These are phyloP conservation scores for Theretra japonica DNA, from an alignment of 2,888 invertebrate species.

Conservation along the genomic window DNA sequence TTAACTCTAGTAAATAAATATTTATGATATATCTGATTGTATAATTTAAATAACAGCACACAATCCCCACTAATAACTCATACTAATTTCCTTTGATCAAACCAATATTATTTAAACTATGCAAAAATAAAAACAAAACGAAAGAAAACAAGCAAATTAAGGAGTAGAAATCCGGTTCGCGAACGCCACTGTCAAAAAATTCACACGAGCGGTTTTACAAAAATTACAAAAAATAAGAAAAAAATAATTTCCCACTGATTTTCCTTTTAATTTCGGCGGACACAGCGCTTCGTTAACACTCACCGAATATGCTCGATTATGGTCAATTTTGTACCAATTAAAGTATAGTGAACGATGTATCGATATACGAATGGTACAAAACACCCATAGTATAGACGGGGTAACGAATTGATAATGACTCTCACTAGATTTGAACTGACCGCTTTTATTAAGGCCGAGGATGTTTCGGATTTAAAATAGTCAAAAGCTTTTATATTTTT, in stretches of 20 bases:
- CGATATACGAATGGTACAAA: constrained; percentile 50
- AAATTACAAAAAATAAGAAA: neutral
- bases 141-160: constrained; percentile 4
- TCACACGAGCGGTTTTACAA: neutral
- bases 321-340: constrained; percentile 75
- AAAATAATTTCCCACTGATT: constrained; percentile 31
- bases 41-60: neutral
- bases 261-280: constrained; percentile 31
- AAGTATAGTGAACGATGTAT: constrained; percentile 62
- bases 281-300: constrained; percentile 50
- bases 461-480: neutral
- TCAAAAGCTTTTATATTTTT: neutral
- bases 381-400: constrained; percentile 49
- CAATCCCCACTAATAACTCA: neutral
- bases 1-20: too few species aligned
- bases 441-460: constrained; percentile 61
- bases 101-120: neutral
- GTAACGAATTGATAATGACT: constrained; percentile 77
- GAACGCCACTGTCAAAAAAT: constrained; percentile 14
- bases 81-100: constrained; percentile 1
- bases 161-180: neutral
- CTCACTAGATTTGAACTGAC: constrained; percentile 62
- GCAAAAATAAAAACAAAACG: neutral
- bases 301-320: constrained; percentile 48
- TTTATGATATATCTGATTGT: neutral